Percentiles rank a stretch among this genome's conserved stretches.
Conservation (phyloP, 2,797 vertebrate species). For the Hapalemur alaotrensis region DNA sequence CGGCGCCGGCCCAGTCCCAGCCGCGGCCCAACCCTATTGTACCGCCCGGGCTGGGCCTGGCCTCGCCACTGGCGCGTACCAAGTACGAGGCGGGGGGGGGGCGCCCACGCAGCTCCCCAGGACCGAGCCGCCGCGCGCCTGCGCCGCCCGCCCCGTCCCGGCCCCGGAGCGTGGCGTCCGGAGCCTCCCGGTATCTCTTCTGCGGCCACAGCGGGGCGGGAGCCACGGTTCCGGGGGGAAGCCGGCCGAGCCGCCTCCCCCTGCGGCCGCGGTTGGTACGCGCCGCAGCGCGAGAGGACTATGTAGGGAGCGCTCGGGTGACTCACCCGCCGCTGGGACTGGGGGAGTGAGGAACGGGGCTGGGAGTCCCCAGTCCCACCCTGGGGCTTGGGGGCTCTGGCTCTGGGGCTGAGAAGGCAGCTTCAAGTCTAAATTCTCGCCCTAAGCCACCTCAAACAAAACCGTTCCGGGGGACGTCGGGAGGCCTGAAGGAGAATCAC, state of each 20-base stretch:
- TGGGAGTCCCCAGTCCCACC: neutral
- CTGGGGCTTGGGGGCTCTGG: neutral
- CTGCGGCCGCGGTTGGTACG: slow-evolving; percentile 62
- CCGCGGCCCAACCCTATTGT: slow-evolving; percentile 79
- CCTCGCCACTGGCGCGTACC: slow-evolving; percentile 68
- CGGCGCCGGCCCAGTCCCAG: slow-evolving; percentile 68
- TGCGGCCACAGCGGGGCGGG: neutral
- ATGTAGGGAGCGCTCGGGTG: slow-evolving; percentile 76
- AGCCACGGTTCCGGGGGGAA: neutral
- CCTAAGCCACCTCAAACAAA: neutral
- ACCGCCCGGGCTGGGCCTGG: slow-evolving; percentile 73
- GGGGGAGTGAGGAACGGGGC: neutral
- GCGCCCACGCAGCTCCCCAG: neutral
- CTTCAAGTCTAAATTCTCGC: neutral
- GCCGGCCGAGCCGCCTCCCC: neutral
- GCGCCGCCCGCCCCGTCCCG: neutral
- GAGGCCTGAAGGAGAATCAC: neutral
- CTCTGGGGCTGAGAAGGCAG: neutral
- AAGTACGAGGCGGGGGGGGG: slow-evolving; percentile 62
- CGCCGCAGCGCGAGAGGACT: slow-evolving; percentile 63
- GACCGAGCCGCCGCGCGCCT: neutral
- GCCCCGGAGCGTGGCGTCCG: accelerated
- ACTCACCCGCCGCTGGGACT: slow-evolving; percentile 67
- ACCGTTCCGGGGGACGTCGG: neutral
- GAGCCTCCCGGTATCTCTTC: neutral